These are phyloP conservation scores for Cataglyphis livida DNA, from an alignment of 2,888 invertebrate genomes.

Conservation along the genomic window DNA sequence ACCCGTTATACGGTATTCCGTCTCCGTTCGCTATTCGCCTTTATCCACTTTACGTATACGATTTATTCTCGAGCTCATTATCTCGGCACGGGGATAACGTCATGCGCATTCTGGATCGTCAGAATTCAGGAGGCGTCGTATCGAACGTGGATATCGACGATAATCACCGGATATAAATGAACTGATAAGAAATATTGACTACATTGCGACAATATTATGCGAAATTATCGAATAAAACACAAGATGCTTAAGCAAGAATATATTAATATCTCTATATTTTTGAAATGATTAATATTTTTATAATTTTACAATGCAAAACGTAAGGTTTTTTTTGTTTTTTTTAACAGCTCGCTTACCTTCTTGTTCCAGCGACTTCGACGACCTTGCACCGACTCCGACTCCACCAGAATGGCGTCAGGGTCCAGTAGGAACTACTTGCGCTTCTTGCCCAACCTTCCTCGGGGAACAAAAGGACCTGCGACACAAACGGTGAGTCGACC, in stretches of 20 bases:
- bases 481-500: conserved; percentile 58
- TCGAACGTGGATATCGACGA: background rate
- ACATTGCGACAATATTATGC: background rate
- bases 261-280: background rate
- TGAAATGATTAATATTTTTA: background rate
- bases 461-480: conserved; percentile 93
- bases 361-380: conserved; percentile 93
- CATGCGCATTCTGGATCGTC: conserved; percentile 45
- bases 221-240: background rate
- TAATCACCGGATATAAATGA: background rate
- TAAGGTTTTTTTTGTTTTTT: background rate
- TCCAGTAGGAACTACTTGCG: conserved; percentile 95
- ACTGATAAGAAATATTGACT: background rate
- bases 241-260: background rate
- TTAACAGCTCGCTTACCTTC: conserved; percentile 86
- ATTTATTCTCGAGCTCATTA: conserved; percentile 60
- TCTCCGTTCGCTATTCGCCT: conserved; percentile 42
- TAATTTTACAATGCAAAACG: background rate
- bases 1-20: conserved; percentile 26
- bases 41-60: conserved; percentile 29
- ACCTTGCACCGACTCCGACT: conserved; percentile 93
- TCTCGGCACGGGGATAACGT: conserved; percentile 56
- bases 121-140: background rate
- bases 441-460: conserved; percentile 96
- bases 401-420: conserved; percentile 95